Base-by-base conservation (phyloP, 2,113 vertebrate genomes). In the Columba livia region DNA sequence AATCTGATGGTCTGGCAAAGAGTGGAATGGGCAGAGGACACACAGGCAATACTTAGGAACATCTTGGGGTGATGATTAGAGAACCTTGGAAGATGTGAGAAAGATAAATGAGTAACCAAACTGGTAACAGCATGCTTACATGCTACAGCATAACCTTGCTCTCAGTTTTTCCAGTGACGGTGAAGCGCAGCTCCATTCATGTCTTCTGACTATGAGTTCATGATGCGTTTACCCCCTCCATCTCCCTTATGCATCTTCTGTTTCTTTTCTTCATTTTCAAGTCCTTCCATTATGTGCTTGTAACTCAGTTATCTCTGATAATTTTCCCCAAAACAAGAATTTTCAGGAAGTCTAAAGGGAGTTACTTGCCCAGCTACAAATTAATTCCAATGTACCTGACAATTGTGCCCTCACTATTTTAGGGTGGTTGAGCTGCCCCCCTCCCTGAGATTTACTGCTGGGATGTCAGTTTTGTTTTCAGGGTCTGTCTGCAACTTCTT, bases 401-500 rank as follows among this genome's bases (percentile, higher is more conserved):
- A 73, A 70, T 67, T 28, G 25, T n/a, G 82, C 10, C 13, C 15
- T 62, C 51, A 34, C 4, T 29, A 82, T 78, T 85, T 85, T 15
- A 73, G 44, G 44, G 24, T 0, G 0, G 5, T 38, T 57, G 40
- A 90, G n/a, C 42, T 91, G 24, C 25, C 3, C 4, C 3, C 66
- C 44, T 81, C 23, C 48, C 12, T 0, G 2, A 36, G 12, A 61
- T 11, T 65, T 74, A 1, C 51, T 84, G 26, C 50, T 92, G 85
- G 16, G 5, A 48, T 81, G 40, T 48, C 58, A 40, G 54, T 61
- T 89, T 86, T 3, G 3, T 73, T 85, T 88, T 73, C 50, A 66
- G 40, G 61, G 12, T 69, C 34, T 75, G 40, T 42, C 34, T 77
- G 40, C 31, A 54, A 2, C 9, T 73, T 70, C 13, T 53, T 80